phyloP scores from a whole-genome alignment of 2,888 invertebrate genomes.

The Apantesis nais region DNA sequence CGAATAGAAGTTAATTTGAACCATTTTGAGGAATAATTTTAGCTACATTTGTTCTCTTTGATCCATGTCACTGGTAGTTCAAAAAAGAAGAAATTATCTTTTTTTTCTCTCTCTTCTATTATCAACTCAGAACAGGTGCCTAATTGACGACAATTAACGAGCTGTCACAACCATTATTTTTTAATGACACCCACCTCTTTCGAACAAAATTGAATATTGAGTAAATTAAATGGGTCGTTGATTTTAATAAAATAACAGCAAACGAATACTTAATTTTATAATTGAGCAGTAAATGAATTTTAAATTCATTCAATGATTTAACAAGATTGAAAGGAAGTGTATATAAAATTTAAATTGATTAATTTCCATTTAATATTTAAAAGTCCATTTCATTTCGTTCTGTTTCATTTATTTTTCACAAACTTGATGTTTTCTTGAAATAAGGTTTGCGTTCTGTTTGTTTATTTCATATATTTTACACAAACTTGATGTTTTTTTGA shows the following conservation, averaged over 20 bases:
- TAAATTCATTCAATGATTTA: conserved; percentile 34
- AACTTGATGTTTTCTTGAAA: background rate
- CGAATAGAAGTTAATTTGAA: too few relatives aligned
- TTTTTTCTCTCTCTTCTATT: background rate
- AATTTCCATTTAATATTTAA: conserved; percentile 17
- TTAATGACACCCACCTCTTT: background rate
- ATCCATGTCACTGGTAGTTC: background rate
- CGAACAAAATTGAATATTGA: background rate
- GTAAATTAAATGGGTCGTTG: background rate
- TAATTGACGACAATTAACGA: background rate
- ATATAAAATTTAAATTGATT: conserved; percentile 18
- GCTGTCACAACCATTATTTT: background rate
- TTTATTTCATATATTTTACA: too few relatives aligned
- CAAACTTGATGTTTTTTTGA: too few relatives aligned
- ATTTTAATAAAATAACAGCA: background rate
- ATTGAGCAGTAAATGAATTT: conserved; percentile 31
- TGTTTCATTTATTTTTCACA: background rate
- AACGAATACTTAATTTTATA: background rate
- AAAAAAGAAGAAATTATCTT: background rate
- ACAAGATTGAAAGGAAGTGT: conserved; percentile 14
- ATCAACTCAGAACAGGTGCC: background rate
- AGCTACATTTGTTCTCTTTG: background rate
- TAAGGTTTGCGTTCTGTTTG: background rate
- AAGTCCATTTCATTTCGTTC: background rate
- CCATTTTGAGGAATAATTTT: too few relatives aligned